Percentiles rank a stretch among this genome's conserved stretches.
Evolutionary conservation across 1,140 invertebrate genomes (phyloP).

Genomic region (Drosophila mayri): DNA sequence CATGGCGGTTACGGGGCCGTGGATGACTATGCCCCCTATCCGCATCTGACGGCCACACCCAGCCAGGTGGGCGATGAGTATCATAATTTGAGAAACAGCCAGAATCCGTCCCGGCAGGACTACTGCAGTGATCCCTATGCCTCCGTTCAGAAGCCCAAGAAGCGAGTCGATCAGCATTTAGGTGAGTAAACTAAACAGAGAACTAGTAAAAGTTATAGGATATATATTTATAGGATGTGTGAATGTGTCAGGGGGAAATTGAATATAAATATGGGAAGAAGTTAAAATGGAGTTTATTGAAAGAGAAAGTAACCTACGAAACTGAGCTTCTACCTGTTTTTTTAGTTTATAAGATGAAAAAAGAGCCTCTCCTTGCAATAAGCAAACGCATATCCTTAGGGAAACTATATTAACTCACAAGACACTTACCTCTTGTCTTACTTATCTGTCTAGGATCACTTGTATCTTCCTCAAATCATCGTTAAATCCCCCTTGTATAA

Average conservation of each 20-base stretch:
- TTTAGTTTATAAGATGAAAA: no score
- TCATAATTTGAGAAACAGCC: slow-evolving; percentile 88
- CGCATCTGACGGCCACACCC: slow-evolving; percentile 89
- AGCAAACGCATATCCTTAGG: no score
- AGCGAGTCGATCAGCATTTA: slow-evolving; percentile 91
- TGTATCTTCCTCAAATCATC: slow-evolving; percentile 1
- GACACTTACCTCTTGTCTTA: neutral
- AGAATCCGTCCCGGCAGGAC: slow-evolving; percentile 93
- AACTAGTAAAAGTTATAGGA: neutral
- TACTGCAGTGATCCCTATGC: slow-evolving; percentile 94
- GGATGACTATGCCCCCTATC: slow-evolving; percentile 94
- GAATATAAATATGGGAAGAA: neutral
- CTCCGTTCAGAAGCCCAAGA: slow-evolving; percentile 94
- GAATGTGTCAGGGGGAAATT: neutral
- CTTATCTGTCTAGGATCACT: neutral
- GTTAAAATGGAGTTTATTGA: neutral
- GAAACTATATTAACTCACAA: neutral
- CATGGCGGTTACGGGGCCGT: slow-evolving; percentile 93
- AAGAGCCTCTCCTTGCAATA: no score
- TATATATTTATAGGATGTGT: neutral
- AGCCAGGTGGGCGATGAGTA: slow-evolving; percentile 89
- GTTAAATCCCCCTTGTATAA: slow-evolving; percentile 3
- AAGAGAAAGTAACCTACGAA: neutral
- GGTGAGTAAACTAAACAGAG: slow-evolving; percentile 86
- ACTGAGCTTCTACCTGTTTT: no score